phyloP scores from a whole-genome alignment of 2,888 invertebrate genomes.

The Zonitis immaculata region DNA sequence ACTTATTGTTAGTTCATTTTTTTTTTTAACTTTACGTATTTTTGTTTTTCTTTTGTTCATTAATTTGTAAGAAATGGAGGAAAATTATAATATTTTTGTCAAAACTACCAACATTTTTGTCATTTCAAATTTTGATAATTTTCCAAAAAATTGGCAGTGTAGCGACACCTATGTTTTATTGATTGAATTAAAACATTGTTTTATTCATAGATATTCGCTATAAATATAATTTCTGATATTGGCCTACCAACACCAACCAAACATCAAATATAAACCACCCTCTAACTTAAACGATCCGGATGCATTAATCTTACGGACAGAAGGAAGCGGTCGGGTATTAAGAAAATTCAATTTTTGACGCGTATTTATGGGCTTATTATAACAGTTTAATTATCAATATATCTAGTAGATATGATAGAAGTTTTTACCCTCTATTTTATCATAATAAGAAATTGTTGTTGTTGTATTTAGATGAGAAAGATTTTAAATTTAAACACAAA shows the following conservation, averaged over 20 bases:
- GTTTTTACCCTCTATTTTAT: not conserved
- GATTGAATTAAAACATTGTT: slow-evolving; percentile 12
- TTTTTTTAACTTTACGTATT: too few species aligned
- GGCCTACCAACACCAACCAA: slow-evolving; percentile 7
- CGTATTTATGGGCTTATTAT: slow-evolving; percentile 26
- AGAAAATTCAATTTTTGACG: slow-evolving; percentile 20
- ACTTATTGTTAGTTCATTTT: too few species aligned
- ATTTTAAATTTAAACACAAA: not conserved
- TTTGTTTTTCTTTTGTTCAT: not conserved
- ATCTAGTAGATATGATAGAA: not conserved
- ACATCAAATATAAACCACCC: slow-evolving; percentile 23
- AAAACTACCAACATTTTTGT: not conserved
- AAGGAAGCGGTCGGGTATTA: slow-evolving; percentile 19
- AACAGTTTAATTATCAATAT: slow-evolving; percentile 21
- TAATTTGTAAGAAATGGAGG: not conserved
- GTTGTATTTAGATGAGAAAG: too few species aligned
- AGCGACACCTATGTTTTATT: slow-evolving; percentile 18
- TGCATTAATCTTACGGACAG: slow-evolving; percentile 31
- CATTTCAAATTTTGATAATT: not conserved
- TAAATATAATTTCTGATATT: not conserved
- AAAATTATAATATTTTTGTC: not conserved
- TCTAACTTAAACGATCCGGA: slow-evolving; percentile 30
- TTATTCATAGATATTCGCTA: slow-evolving; percentile 16
- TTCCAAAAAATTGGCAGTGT: not conserved
- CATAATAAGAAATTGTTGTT: not conserved